A percentile compares a stretch with the other conserved stretches of the same genome.
Evolutionary conservation across 2,888 invertebrate species (phyloP).

Genomic region (Girardia tigrina): DNA sequence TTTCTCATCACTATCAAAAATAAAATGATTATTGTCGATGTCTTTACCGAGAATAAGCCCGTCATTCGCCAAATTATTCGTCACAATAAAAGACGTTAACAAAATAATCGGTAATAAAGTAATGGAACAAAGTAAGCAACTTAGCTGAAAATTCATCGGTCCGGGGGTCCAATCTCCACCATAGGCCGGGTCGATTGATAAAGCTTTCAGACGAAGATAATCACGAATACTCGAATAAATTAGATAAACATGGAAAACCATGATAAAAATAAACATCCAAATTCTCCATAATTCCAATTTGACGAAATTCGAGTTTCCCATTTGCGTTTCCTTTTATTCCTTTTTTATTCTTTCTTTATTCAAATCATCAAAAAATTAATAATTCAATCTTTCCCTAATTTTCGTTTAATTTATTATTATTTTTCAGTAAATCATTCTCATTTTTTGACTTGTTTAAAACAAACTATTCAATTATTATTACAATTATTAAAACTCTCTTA

Average conservation of each 20-base stretch:
- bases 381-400: not conserved
- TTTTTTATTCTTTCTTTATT: not conserved
- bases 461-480: not conserved
- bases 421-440: not conserved
- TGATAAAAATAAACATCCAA: slow-evolving; percentile 65
- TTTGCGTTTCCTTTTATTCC: not conserved
- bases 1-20: slow-evolving; percentile 11
- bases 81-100: slow-evolving; percentile 24
- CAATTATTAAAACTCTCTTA: not conserved
- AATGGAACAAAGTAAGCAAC: slow-evolving; percentile 26
- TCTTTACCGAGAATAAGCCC: slow-evolving; percentile 50
- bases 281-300: slow-evolving; percentile 59
- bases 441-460: not conserved
- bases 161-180: slow-evolving; percentile 33
- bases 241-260: slow-evolving; percentile 57
- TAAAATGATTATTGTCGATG: slow-evolving; percentile 40
- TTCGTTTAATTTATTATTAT: not conserved
- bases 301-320: not conserved
- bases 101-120: slow-evolving; percentile 28
- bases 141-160: slow-evolving; percentile 31
- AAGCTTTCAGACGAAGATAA: slow-evolving; percentile 39
- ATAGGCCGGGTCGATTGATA: slow-evolving; percentile 26
- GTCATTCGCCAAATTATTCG: slow-evolving; percentile 33
- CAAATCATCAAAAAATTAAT: not conserved
- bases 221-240: slow-evolving; percentile 45